Percentiles rank a stretch among this genome's conserved stretches.
Conservation (phyloP, 2,888 invertebrate genomes). For the Erynnis tages region DNA sequence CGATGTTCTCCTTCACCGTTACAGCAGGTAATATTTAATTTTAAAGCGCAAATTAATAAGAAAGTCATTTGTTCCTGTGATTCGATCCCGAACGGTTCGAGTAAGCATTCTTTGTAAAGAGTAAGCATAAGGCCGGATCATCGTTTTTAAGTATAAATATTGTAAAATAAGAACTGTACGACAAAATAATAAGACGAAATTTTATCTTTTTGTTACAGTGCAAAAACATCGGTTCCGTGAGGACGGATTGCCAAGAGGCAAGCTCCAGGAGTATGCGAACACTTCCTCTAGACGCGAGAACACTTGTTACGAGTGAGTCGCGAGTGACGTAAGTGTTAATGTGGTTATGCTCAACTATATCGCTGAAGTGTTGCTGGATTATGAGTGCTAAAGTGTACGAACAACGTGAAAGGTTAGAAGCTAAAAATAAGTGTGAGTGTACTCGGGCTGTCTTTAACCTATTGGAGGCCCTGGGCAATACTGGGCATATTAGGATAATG, state of each 20-base stretch:
- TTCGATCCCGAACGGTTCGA: too few relatives aligned
- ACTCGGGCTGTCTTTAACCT: background rate
- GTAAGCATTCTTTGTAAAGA: too few relatives aligned
- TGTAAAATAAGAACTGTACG: too few relatives aligned
- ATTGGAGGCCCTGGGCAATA: too few relatives aligned
- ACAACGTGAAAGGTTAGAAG: background rate
- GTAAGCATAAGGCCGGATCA: too few relatives aligned
- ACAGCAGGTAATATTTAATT: too few relatives aligned
- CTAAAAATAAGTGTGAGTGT: background rate
- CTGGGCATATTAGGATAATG: too few relatives aligned
- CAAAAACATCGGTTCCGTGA: constrained; percentile 72
- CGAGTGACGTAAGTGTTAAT: background rate
- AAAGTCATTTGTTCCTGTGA: too few relatives aligned
- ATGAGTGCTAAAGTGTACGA: background rate
- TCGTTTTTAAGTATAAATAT: too few relatives aligned
- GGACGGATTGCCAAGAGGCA: constrained; percentile 52
- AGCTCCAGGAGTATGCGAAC: constrained; percentile 54
- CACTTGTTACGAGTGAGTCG: background rate
- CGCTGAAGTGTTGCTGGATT: constrained; percentile 9
- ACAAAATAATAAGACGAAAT: background rate
- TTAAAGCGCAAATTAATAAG: too few relatives aligned
- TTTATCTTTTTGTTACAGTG: constrained; percentile 58
- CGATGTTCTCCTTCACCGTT: too few relatives aligned
- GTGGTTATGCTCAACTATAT: constrained; percentile 3
- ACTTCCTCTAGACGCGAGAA: constrained; percentile 47